These are phyloP conservation scores for Theretra japonica DNA, from an alignment of 2,888 invertebrate species.

Conservation along the genomic window DNA sequence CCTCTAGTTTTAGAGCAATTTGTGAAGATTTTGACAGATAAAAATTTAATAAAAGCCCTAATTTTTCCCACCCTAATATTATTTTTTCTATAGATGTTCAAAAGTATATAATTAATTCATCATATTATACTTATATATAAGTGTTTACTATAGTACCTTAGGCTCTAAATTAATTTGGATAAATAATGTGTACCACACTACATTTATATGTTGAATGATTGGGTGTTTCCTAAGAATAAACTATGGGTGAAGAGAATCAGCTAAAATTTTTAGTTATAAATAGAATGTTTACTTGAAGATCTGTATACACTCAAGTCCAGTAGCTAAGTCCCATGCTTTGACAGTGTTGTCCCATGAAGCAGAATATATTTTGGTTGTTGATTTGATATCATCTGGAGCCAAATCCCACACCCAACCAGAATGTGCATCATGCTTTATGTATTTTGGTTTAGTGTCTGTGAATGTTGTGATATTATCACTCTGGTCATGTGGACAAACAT, in stretches of 20 bases:
- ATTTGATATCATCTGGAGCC: slow-evolving; percentile 69
- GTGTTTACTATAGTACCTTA: too few species aligned
- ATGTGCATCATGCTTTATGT: slow-evolving; percentile 79
- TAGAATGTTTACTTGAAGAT: slow-evolving; percentile 71
- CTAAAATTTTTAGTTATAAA: background rate
- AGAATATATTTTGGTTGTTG: slow-evolving; percentile 80
- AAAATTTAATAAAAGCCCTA: too few species aligned
- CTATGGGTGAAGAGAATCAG: background rate
- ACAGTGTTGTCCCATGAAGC: slow-evolving; percentile 86
- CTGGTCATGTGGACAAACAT: slow-evolving; percentile 57
- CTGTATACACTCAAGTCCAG: slow-evolving; percentile 72
- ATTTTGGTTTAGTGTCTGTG: slow-evolving; percentile 61
- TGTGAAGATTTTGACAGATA: too few species aligned
- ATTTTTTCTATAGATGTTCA: too few species aligned
- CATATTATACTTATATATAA: too few species aligned
- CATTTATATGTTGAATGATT: too few species aligned
- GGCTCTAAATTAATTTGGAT: too few species aligned
- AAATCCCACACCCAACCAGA: slow-evolving; percentile 87
- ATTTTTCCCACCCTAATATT: too few species aligned
- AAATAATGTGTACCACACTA: too few species aligned
- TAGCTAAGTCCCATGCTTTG: slow-evolving; percentile 82
- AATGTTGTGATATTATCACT: slow-evolving; percentile 55
- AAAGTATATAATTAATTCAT: too few species aligned
- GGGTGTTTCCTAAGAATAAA: too few species aligned
- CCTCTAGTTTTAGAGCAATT: too few species aligned